Evolutionary conservation across 2,888 invertebrate species (phyloP).

Genomic region (Pristionchus fissidentatus): DNA sequence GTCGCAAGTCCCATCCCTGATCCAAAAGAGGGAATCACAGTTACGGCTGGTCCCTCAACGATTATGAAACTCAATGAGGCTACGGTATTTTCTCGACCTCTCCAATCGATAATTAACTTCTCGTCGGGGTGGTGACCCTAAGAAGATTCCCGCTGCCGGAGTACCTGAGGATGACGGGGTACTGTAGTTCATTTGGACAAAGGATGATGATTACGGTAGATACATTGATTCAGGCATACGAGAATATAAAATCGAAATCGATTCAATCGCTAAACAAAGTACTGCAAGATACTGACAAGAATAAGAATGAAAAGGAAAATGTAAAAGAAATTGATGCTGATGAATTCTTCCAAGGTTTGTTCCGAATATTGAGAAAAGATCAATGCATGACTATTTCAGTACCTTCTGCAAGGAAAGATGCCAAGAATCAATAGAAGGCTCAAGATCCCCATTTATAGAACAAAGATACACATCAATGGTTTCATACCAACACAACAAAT

Average conservation of each 20-base stretch:
- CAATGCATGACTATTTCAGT: neutral
- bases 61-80: neutral
- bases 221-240: conserved; percentile 18
- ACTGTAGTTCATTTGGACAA: neutral
- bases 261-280: conserved; percentile 6
- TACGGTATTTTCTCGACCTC: neutral
- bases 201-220: neutral
- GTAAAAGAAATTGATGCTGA: neutral
- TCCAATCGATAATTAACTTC: neutral
- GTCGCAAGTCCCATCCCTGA: neutral
- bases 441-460: neutral
- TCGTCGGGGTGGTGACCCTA: neutral
- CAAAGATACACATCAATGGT: conserved; percentile 23
- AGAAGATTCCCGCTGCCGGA: neutral
- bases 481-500: conserved; percentile 23
- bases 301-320: neutral
- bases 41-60: conserved; percentile 12
- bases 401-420: neutral
- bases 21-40: conserved; percentile 6
- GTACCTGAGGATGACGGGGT: conserved; percentile 13
- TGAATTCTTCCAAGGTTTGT: conserved; percentile 10
- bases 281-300: neutral
- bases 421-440: too few relatives aligned
- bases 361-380: neutral
- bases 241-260: conserved; percentile 34